Evolutionary conservation across 2,797 vertebrate species (phyloP).

Genomic region (Threskiornis aethiopicus): DNA sequence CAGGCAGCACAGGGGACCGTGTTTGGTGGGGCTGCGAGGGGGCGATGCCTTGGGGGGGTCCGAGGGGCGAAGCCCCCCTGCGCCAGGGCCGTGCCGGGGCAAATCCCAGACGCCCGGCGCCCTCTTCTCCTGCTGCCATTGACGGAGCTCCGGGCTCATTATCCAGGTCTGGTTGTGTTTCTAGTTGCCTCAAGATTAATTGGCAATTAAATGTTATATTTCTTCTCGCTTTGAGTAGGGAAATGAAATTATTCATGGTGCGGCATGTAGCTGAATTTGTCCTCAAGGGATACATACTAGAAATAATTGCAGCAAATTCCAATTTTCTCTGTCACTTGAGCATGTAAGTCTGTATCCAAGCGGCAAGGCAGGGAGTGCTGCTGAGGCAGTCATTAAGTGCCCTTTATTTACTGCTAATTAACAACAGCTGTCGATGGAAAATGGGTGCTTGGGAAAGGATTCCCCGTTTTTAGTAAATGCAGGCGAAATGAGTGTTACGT

Average conservation of each 20-base stretch:
- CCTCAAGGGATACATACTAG: not conserved
- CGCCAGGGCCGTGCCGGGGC: rapidly evolving
- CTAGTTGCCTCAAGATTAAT: not conserved
- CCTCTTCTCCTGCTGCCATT: not conserved
- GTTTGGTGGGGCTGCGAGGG: not conserved
- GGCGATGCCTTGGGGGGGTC: rapidly evolving
- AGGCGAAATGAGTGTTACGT: not conserved
- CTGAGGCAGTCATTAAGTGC: not conserved
- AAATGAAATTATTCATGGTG: not conserved
- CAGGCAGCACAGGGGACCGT: rapidly evolving
- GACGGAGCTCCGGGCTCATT: rapidly evolving
- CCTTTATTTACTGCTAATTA: slow-evolving; percentile 6
- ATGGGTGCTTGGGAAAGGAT: not conserved
- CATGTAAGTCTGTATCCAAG: not conserved
- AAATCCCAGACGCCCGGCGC: not conserved
- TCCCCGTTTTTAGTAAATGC: not conserved
- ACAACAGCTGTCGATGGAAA: not conserved
- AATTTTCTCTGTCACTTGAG: slow-evolving; percentile 12
- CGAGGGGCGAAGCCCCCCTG: rapidly evolving
- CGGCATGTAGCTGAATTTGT: not conserved
- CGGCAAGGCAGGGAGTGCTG: not conserved
- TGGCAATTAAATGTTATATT: not conserved
- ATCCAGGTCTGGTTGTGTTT: not conserved
- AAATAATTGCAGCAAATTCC: not conserved
- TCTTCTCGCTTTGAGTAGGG: not conserved